Evolutionary conservation across 2,797 vertebrate species (phyloP), one percentile per base, ranked within the genome.

Genomic region (Tapirus indicus): DNA sequence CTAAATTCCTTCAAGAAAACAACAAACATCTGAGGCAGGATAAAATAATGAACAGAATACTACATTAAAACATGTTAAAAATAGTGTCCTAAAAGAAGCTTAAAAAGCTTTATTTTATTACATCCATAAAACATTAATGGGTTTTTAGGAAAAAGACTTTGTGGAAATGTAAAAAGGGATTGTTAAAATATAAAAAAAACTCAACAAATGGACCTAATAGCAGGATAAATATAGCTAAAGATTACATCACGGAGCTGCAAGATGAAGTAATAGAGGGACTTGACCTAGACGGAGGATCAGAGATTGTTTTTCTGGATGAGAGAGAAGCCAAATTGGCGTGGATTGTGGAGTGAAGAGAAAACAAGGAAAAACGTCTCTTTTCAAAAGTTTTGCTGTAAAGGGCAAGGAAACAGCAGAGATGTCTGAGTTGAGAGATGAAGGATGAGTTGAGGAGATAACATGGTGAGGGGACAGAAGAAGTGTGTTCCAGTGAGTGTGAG

Each of bases 161-260:
- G 25, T 20, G 7, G 27, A 88, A 93, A 75, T 85, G 23, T 69
- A 75, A 75, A 71, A 91, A 87, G 49, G 44, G 23, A 78, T 89
- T 66, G 9, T 54, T 95, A 66, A 86, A 84, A 80, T 74, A 80
- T 38, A 74, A 95, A 88, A 95, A 88, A 89, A 69, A 56, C 49
- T 87, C 25, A 92, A 38, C 71, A 87, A 90, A 91, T 75, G 35
- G 6, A 38, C 10, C 41, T 62, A 78, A 68, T 62, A 32, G 66
- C 20, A 68, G 35, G 38, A 68, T 85, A 91, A 94, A 68, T 71
- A 60, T 58, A 66, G 52, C 29, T 86, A 60, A 92, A 35, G 14
- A 74, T 74, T 72, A 41, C 3, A n/a, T 60, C 66, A 77, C 29
- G 58, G 11, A 79, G 21, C 49, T 69, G 29, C 27, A 88, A 58